Evolutionary conservation across 2,888 invertebrate species (phyloP), one percentile per base, ranked within the genome.

Genomic region (Agrochola litura): DNA sequence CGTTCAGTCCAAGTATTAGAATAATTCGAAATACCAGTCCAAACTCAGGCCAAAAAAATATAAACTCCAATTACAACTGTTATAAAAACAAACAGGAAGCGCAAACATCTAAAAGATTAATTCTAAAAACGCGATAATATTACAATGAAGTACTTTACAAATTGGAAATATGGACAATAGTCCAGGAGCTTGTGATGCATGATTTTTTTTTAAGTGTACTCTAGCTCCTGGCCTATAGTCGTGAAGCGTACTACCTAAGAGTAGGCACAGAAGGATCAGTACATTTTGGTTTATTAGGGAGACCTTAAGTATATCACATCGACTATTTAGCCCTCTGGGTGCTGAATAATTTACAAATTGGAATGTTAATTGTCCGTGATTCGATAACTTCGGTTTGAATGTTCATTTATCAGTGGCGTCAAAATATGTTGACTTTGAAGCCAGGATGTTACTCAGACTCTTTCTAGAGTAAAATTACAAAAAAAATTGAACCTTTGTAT

Each of bases 261-360:
- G 93, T 94, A 96, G 96, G 96, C 96, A 96, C 96, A 95, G 95
- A 95, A 94, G 95, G 96, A 95, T 96, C 96, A 96, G 96, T 96
- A 96, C 96, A 93, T 95, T 96, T 95, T 96, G 96, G 95, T 96
- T 95, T 94, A 88, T 95, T 94, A 88, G 95, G 95, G 95, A 95
- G 93, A 94, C 92, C 93, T 95, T 95, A 94, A 94, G 91, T 88
- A 92, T 96, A 96, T 96, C 96, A 96, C 96, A 96, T 94, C 93
- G 91, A 96, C 94, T 95, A 94, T 90, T 88, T 88, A 87, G 91
- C 93, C 95, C 94, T 93, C 92, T 94, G 93, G 81, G 81, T 79
- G 89, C 46, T 77, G 68, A 70, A 70, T 83, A 81, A 81, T 73
- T 77, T 88, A 81, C 77, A 84, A 86, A 91, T 85, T 95, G 95